A percentile compares a stretch with the other conserved stretches of the same genome.
Conservation (phyloP, 1,140 invertebrate species). For the Alviniconcha marisindica region DNA sequence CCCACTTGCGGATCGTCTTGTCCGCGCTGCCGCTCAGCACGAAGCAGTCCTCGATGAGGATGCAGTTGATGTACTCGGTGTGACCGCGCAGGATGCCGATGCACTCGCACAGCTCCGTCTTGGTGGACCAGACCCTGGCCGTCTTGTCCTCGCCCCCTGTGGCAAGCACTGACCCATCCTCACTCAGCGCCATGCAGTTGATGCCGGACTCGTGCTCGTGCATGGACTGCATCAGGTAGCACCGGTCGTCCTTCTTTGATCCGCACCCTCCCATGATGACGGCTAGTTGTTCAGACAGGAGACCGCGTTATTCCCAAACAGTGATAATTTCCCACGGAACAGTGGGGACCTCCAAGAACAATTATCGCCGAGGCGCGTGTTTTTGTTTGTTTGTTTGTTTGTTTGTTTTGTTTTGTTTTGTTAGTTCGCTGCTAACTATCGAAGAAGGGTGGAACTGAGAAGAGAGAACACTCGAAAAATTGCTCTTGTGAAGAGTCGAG, state of each 20-base stretch:
- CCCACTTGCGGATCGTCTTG: slow-evolving; percentile 79
- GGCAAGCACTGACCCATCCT: slow-evolving; percentile 78
- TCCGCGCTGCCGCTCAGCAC: slow-evolving; percentile 79
- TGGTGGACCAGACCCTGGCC: slow-evolving; percentile 78
- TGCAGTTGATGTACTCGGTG: slow-evolving; percentile 78
- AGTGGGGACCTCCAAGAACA: too few species aligned
- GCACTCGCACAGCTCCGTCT: slow-evolving; percentile 77
- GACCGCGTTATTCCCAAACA: too few species aligned
- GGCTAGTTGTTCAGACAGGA: too few species aligned
- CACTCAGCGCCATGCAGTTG: slow-evolving; percentile 79
- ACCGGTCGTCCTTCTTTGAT: slow-evolving; percentile 63
- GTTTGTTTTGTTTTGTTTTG: too few species aligned
- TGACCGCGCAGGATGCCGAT: slow-evolving; percentile 78
- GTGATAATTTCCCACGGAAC: too few species aligned
- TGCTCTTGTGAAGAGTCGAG: too few species aligned
- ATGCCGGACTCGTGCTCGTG: slow-evolving; percentile 77
- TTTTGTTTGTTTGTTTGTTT: too few species aligned
- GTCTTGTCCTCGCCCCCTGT: slow-evolving; percentile 79
- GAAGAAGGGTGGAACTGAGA: too few species aligned
- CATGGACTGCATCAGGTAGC: slow-evolving; percentile 66
- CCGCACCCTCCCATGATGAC: slow-evolving; percentile 67
- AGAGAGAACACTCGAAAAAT: too few species aligned
- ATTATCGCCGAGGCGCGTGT: too few species aligned
- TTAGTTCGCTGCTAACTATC: too few species aligned
- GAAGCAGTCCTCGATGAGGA: slow-evolving; percentile 77